Conservation (phyloP, 2,113 vertebrate genomes). For the Copsychus sechellarum region DNA sequence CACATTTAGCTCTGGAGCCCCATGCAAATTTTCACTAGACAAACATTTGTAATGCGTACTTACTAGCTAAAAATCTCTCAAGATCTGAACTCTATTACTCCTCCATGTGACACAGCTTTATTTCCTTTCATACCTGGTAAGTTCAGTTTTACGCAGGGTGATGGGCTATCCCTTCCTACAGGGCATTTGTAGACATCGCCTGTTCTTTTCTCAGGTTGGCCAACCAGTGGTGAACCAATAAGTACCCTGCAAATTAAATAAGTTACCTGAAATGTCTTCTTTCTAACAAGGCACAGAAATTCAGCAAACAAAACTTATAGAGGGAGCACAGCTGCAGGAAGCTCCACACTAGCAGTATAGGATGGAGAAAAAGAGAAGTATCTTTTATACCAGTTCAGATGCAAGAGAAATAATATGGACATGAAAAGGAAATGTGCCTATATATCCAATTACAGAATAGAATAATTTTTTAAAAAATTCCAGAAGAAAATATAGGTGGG, state of each 20-base stretch:
- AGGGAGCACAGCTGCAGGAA: neutral
- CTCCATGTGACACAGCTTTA: neutral
- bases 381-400: neutral
- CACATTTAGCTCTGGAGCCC: neutral
- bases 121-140: slow-evolving; percentile 82
- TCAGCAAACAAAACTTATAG: neutral
- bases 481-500: neutral
- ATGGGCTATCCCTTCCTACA: slow-evolving; percentile 71
- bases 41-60: neutral
- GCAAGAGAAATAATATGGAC: neutral
- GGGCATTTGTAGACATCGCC: slow-evolving; percentile 97
- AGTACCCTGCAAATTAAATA: slow-evolving; percentile 84
- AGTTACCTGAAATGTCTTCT: neutral
- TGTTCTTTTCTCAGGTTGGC: slow-evolving; percentile 87
- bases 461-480: neutral
- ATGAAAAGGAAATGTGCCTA: neutral
- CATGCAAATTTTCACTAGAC: neutral
- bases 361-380: neutral
- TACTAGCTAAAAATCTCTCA: neutral
- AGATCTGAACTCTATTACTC: neutral
- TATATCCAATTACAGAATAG: neutral
- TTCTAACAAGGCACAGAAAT: neutral
- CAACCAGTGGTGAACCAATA: slow-evolving; percentile 91
- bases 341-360: neutral
- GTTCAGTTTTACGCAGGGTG: slow-evolving; percentile 83